These are phyloP conservation scores for Oscheius sp. DNA, from an alignment of 2,888 invertebrate genomes.

Conservation along the genomic window DNA sequence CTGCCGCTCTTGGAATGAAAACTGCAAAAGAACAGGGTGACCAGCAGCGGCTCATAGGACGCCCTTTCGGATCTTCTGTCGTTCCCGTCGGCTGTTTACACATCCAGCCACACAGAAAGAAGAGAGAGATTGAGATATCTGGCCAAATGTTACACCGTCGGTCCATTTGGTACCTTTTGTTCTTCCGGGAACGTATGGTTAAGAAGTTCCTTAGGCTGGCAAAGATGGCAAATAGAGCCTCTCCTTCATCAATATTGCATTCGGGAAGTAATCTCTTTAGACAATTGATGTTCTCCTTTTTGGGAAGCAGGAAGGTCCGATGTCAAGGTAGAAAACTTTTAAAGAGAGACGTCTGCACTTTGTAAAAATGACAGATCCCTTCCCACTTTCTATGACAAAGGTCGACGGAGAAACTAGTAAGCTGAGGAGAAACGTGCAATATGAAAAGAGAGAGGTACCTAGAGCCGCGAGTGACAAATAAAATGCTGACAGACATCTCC, in stretches of 20 bases:
- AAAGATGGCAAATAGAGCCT: conserved; percentile 15
- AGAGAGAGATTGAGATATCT: conserved; percentile 18
- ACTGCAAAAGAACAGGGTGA: neutral
- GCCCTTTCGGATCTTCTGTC: conserved; percentile 12
- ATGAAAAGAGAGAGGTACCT: too few relatives aligned
- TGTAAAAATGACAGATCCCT: too few relatives aligned
- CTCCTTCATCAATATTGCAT: conserved; percentile 28
- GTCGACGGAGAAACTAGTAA: too few relatives aligned
- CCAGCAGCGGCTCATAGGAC: neutral
- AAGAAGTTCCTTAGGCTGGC: neutral
- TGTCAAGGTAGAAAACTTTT: too few relatives aligned
- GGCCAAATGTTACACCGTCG: conserved; percentile 3
- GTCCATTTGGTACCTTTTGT: too few relatives aligned
- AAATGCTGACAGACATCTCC: too few relatives aligned
- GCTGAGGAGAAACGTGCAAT: too few relatives aligned
- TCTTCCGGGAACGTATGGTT: neutral
- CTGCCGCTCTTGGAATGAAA: too few relatives aligned
- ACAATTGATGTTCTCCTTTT: conserved; percentile 16
- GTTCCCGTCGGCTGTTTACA: conserved; percentile 25
- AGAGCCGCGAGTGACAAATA: too few relatives aligned
- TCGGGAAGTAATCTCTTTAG: conserved; percentile 31
- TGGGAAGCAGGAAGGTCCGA: too few relatives aligned
- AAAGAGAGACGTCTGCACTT: too few relatives aligned
- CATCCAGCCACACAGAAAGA: conserved; percentile 10
- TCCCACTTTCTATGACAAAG: too few relatives aligned